Evolutionary conservation across 2,113 vertebrate genomes (phyloP), one percentile per base, ranked within the genome.

Genomic region (Donacobius atricapilla): DNA sequence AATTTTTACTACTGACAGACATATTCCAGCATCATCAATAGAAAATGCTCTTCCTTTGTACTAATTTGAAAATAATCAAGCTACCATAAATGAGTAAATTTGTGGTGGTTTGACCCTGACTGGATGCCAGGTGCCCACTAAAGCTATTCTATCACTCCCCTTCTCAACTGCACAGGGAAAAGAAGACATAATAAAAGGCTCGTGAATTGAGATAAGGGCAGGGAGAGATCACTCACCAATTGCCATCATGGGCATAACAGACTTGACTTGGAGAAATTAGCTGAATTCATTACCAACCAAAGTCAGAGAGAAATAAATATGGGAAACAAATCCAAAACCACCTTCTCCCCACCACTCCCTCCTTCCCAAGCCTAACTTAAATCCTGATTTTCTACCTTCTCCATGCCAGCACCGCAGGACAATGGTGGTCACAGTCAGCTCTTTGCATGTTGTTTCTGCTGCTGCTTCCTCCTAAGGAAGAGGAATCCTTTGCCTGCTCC

Each of bases 371-470:
- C 37, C 44, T 39, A 57, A 39, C 22, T 53, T 69, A n/a, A 30
- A 39, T 58, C 23, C 9, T 1, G 0, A 2, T 39, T 51, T 1
- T 30, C 45, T 75, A 7, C 23, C 23, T 53, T 13, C 16, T 82
- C 28, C 33, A 23, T 39, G 10, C 23, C 45, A 45, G 33, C 6
- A 11, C 23, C 0, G 0, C 37, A 25, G 39, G 19, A 7, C 7
- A 15, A 13, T 33, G 6, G 6, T 39, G 23, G 5, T 53, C 60
- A 13, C 20, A 66, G 61, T 24, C 44, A 45, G 13, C n/a, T 53
- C 45, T 58, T 51, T 33, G 12, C 14, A 30, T 30, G 9, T 35
- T 79, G 6, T 13, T 51, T 30, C 60, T 89, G 33, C 23, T 58
- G 39, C 45, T 66, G 37, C 20, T n/a, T 65, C 33, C 22, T 53